Evolutionary conservation across 2,113 vertebrate species (phyloP).

Genomic region (Saguinus midas): DNA sequence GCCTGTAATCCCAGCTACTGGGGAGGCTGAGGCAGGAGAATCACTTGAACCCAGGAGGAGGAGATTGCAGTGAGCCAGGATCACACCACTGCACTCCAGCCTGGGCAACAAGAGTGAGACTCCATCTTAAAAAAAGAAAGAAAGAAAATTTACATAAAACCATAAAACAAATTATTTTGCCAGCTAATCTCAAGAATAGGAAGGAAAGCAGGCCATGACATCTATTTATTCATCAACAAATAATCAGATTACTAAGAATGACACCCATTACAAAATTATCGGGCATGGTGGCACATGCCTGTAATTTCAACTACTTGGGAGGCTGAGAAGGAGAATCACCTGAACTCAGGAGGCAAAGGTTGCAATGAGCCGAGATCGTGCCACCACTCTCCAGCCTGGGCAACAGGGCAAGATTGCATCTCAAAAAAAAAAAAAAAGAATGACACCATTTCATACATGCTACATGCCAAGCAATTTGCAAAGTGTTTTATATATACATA

Average conservation of each 20-base stretch:
- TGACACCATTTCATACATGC: neutral
- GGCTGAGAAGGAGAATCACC: neutral
- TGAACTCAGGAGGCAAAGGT: neutral
- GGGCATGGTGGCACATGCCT: neutral
- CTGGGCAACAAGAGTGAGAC: too few species aligned
- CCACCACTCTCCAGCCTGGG: neutral
- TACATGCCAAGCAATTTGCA: neutral
- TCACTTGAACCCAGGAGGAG: too few species aligned
- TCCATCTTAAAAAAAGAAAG: too few species aligned
- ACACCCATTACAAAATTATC: neutral
- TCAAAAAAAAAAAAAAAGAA: neutral
- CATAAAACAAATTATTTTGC: neutral
- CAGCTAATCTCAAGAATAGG: neutral
- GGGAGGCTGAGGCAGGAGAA: too few species aligned
- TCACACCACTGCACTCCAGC: too few species aligned
- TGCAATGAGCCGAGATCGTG: neutral
- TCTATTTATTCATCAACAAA: constrained; percentile 8
- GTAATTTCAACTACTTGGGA: neutral
- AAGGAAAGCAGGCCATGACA: neutral
- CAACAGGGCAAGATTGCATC: neutral
- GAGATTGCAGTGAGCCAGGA: too few species aligned
- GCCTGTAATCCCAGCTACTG: too few species aligned
- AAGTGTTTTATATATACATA: constrained; percentile 1
- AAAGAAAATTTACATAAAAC: neutral
- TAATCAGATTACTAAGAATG: neutral